Conservation (phyloP, 2,797 vertebrate species). For the Discoglossus pictus region DNA sequence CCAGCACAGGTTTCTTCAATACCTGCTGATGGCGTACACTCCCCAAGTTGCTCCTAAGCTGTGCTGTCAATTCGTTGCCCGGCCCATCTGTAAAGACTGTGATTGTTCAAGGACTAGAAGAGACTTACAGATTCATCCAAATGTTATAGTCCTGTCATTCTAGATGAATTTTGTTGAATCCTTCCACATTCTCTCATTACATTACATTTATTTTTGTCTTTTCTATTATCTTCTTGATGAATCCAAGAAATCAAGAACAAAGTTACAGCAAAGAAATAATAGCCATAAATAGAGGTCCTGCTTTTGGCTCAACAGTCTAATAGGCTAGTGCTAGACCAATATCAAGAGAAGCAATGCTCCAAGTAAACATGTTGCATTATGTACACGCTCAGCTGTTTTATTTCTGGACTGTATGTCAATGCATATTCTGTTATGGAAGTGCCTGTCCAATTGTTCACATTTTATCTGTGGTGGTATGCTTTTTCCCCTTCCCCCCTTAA, state of each 20-base stretch:
- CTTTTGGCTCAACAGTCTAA: neutral
- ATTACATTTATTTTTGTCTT: neutral
- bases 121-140: constrained; percentile 35
- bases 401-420: constrained; percentile 39
- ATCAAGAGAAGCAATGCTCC: neutral
- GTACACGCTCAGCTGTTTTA: constrained; percentile 16
- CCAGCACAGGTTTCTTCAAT: constrained; percentile 14
- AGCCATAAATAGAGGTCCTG: constrained; percentile 7
- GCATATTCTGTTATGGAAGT: constrained; percentile 30
- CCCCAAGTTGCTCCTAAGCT: constrained; percentile 34
- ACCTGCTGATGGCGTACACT: constrained; percentile 27
- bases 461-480: constrained; percentile 36
- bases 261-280: constrained; percentile 7
- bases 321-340: neutral
- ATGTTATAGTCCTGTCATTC: neutral
- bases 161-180: constrained; percentile 21
- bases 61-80: constrained; percentile 31
- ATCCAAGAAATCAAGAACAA: constrained; percentile 9
- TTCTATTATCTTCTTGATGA: constrained; percentile 11
- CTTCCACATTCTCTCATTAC: neutral
- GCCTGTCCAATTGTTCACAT: constrained; percentile 19
- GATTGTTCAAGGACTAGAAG: constrained; percentile 41
- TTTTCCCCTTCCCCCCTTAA: constrained; percentile 63
- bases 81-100: constrained; percentile 39
- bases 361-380: constrained; percentile 15